Conservation (phyloP, 2,888 invertebrate species). For the Lingula anatina region DNA sequence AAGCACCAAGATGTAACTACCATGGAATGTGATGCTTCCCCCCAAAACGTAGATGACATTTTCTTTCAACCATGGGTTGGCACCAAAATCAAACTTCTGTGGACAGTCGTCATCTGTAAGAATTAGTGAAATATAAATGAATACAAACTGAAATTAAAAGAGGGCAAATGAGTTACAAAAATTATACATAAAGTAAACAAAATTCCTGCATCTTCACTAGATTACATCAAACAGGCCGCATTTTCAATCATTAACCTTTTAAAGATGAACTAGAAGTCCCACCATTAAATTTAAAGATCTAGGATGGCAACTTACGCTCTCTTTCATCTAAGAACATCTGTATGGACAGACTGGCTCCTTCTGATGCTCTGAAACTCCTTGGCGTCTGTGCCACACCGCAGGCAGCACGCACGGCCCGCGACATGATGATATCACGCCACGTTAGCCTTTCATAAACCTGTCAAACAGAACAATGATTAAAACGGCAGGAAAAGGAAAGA, state of each 20-base stretch:
- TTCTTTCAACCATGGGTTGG: slow-evolving; percentile 41
- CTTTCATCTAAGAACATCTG: slow-evolving; percentile 88
- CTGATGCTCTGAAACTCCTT: slow-evolving; percentile 77
- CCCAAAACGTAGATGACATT: slow-evolving; percentile 38
- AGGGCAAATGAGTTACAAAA: neutral
- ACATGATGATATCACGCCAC: slow-evolving; percentile 78
- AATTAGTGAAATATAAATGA: slow-evolving; percentile 9
- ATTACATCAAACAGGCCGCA: too few species aligned
- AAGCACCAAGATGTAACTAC: too few species aligned
- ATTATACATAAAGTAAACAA: neutral
- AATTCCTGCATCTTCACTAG: neutral
- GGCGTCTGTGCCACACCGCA: slow-evolving; percentile 88
- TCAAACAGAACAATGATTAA: too few species aligned
- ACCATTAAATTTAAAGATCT: too few species aligned
- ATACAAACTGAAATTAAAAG: neutral
- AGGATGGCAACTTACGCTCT: slow-evolving; percentile 66
- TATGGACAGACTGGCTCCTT: slow-evolving; percentile 81
- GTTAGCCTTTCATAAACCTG: slow-evolving; percentile 82
- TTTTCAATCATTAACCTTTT: too few species aligned
- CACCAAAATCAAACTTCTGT: slow-evolving; percentile 93
- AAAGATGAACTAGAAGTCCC: too few species aligned
- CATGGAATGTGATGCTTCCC: neutral
- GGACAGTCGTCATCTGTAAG: slow-evolving; percentile 84
- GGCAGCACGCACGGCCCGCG: slow-evolving; percentile 83
- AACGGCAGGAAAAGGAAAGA: slow-evolving; percentile 1